These are phyloP conservation scores for Archilochus colubris DNA, from an alignment of 2,113 vertebrate species.

Conservation along the genomic window DNA sequence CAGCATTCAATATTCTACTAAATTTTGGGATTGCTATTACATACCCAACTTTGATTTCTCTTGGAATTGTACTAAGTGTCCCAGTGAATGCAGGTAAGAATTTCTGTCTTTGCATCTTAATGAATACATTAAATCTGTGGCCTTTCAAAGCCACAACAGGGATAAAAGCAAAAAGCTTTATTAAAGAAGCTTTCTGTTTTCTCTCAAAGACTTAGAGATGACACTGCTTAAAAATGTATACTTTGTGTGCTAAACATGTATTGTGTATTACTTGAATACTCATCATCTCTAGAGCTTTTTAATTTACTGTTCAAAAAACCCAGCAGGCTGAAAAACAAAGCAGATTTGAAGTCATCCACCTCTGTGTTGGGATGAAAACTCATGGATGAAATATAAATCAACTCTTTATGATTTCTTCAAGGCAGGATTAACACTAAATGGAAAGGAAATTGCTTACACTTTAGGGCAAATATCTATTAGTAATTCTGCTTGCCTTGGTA, in stretches of 20 bases:
- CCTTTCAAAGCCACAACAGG: not conserved
- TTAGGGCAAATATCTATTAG: not conserved
- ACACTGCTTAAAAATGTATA: not conserved
- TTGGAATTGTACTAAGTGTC: conserved; percentile 94
- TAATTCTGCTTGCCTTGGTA: not conserved
- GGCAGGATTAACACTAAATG: not conserved
- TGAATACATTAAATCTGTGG: not conserved
- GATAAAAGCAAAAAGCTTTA: not conserved
- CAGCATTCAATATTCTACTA: conserved; percentile 95
- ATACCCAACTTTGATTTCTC: conserved; percentile 93
- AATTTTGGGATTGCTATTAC: conserved; percentile 97
- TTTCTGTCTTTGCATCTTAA: not conserved
- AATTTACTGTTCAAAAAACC: not conserved
- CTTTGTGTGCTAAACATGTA: not conserved
- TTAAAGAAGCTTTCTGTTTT: not conserved
- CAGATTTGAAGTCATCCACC: not conserved
- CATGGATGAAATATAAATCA: not conserved
- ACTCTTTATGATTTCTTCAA: not conserved
- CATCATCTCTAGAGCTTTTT: not conserved
- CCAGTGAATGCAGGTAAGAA: conserved; percentile 93
- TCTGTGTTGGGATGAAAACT: not conserved
- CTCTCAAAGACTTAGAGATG: not conserved
- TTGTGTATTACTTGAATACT: not conserved
- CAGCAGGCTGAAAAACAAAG: not conserved
- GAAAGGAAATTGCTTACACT: not conserved